Evolutionary conservation across 2,797 vertebrate species (phyloP).

Genomic region (Micromesistius poutassou): DNA sequence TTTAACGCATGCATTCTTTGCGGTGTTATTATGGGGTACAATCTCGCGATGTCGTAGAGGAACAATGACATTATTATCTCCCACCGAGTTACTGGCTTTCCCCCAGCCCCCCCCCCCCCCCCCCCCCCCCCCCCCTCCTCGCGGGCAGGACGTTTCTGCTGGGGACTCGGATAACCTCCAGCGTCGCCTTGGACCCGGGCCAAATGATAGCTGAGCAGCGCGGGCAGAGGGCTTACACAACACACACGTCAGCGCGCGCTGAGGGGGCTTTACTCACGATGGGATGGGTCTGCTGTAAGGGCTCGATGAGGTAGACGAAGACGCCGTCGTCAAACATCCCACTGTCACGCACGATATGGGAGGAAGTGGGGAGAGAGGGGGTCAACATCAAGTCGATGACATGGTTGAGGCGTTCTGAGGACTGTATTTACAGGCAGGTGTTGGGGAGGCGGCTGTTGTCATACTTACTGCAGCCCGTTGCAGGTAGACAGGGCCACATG

Average conservation of each 20-base stretch:
- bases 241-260: constrained; percentile 11
- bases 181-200: neutral
- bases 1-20: neutral
- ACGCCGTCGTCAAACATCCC: constrained; percentile 93
- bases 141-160: constrained; percentile 17
- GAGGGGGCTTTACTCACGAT: constrained; percentile 77
- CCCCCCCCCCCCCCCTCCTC: too few relatives aligned
- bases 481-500: constrained; percentile 92
- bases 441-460: too few relatives aligned
- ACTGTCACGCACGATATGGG: constrained; percentile 64
- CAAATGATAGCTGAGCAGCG: neutral
- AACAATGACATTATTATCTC: constrained; percentile 10
- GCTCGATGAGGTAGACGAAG: constrained; percentile 88
- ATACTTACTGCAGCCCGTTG: constrained; percentile 95
- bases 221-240: constrained; percentile 3
- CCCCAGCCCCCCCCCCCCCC: too few relatives aligned
- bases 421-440: too few relatives aligned
- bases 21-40: neutral
- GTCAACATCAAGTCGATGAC: constrained; percentile 51
- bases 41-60: too few relatives aligned
- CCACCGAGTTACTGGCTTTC: constrained; percentile 5
- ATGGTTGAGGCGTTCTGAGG: too few relatives aligned
- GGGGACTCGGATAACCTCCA: constrained; percentile 3
- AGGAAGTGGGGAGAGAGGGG: neutral
- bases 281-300: constrained; percentile 79